Evolutionary conservation across 2,797 vertebrate species (phyloP).

Genomic region (Meda fulgida): DNA sequence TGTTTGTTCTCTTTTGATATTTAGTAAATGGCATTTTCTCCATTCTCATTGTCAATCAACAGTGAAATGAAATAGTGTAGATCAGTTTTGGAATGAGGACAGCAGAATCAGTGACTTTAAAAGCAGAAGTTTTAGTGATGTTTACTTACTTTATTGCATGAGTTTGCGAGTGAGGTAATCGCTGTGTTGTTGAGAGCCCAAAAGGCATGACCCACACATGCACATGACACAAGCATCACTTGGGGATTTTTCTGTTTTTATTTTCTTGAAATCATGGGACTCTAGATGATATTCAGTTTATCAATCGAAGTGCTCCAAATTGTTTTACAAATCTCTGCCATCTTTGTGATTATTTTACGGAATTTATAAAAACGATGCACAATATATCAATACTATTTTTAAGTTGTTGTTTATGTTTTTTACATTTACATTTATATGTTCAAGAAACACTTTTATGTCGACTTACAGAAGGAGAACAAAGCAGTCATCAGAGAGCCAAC

Average conservation of each 20-base stretch:
- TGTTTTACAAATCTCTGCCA: not conserved
- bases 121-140: slow-evolving; percentile 54
- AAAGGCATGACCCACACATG: slow-evolving; percentile 42
- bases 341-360: not conserved
- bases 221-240: slow-evolving; percentile 55
- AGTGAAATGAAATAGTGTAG: slow-evolving; percentile 40
- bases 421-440: too few relatives aligned
- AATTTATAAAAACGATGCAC: not conserved
- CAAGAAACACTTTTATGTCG: too few relatives aligned
- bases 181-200: not conserved
- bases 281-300: not conserved
- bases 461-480: too few relatives aligned
- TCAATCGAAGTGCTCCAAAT: not conserved
- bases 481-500: too few relatives aligned
- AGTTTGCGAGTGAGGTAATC: slow-evolving; percentile 33
- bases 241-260: slow-evolving; percentile 28
- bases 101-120: slow-evolving; percentile 8
- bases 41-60: not conserved
- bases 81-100: slow-evolving; percentile 37
- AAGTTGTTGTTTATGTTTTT: too few relatives aligned
- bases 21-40: not conserved
- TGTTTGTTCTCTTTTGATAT: not conserved
- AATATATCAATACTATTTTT: not conserved
- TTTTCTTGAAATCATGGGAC: slow-evolving; percentile 50
- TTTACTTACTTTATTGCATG: slow-evolving; percentile 22